A percentile compares a stretch with the other conserved stretches of the same genome.
Conservation (phyloP, 2,888 invertebrate genomes). For the Drosophila mettleri region DNA sequence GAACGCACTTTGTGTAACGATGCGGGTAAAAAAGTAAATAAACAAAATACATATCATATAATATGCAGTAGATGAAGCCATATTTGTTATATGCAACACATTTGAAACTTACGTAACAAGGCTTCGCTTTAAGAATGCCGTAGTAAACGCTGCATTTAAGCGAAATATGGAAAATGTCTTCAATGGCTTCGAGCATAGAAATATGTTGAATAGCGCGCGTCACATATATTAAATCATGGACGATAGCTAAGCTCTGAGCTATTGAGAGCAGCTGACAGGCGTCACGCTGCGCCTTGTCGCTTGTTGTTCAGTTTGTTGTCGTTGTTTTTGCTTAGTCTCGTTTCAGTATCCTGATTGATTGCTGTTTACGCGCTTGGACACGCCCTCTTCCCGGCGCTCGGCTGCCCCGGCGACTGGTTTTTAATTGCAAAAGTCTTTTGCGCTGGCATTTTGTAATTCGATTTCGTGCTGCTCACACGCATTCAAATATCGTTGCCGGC, state of each 20-base stretch:
- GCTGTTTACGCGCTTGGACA: constrained; percentile 59
- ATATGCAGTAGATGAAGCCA: not conserved
- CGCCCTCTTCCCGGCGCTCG: not conserved
- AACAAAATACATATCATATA: not conserved
- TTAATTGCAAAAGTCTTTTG: constrained; percentile 27
- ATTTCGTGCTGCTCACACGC: constrained; percentile 41
- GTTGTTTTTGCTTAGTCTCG: constrained; percentile 12
- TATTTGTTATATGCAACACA: not conserved
- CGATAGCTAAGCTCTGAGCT: constrained; percentile 17
- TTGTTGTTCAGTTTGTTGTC: constrained; percentile 25
- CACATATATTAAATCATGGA: constrained; percentile 9
- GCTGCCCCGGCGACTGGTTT: not conserved
- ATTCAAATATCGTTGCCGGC: constrained; percentile 39
- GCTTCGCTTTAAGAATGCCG: not conserved
- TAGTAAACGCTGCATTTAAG: not conserved
- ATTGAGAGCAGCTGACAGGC: constrained; percentile 18
- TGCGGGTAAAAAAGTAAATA: not conserved
- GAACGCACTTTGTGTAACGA: not conserved
- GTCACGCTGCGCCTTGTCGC: constrained; percentile 9
- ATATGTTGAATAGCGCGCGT: not conserved
- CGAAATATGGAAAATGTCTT: not conserved
- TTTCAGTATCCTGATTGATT: constrained; percentile 64
- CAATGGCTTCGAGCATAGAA: not conserved
- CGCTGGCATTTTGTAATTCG: constrained; percentile 48
- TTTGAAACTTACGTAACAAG: not conserved